Conservation (phyloP, 92 coral and sea anemone species). For the Micromussa lordhowensis region DNA sequence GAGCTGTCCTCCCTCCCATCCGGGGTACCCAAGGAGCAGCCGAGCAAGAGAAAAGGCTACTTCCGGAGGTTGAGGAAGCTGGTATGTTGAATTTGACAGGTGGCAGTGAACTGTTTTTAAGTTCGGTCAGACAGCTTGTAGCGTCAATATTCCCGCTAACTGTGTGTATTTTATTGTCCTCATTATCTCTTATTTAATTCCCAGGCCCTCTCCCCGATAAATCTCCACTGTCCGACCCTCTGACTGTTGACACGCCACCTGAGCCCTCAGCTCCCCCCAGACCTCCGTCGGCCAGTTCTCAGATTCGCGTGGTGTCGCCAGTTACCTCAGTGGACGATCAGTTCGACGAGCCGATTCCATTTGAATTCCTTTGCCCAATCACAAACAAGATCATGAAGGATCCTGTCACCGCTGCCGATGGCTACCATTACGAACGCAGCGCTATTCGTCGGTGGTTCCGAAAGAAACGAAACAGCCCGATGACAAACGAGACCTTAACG, state of each 20-base stretch:
- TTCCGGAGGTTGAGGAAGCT: constrained; percentile 39
- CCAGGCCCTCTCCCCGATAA: constrained; percentile 70
- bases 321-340: constrained; percentile 32
- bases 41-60: not conserved
- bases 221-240: constrained; percentile 45
- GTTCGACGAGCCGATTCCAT: constrained; percentile 78
- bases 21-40: constrained; percentile 16
- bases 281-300: constrained; percentile 33
- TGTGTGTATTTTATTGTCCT: not conserved
- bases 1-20: constrained; percentile 50
- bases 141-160: not conserved
- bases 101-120: not conserved
- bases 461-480: constrained; percentile 78
- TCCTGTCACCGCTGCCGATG: constrained; percentile 85
- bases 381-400: constrained; percentile 80
- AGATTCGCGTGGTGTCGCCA: constrained; percentile 61
- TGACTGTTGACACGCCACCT: constrained; percentile 45
- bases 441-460: constrained; percentile 87
- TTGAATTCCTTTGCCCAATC: constrained; percentile 87
- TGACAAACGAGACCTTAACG: constrained; percentile 81
- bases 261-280: constrained; percentile 62
- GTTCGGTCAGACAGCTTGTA: not conserved
- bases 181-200: not conserved
- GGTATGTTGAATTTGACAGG: constrained; percentile 3
- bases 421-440: constrained; percentile 81